Conservation (phyloP, 2,113 vertebrate species). For the Excalfactoria chinensis region DNA sequence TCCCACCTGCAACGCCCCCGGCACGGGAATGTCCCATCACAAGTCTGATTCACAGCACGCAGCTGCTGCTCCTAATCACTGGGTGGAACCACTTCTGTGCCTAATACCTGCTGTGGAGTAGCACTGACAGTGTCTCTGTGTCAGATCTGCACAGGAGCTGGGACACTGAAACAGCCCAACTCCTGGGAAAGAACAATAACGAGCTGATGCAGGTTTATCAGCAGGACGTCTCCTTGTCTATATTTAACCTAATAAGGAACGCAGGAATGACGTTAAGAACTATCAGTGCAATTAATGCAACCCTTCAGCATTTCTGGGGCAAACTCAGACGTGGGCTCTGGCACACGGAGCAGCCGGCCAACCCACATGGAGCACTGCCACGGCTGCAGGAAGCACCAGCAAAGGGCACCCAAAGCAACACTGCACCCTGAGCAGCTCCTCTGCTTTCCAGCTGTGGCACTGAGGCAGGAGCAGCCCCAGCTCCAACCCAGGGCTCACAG, state of each 20-base stretch:
- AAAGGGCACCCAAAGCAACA: not conserved
- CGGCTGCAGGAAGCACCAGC: not conserved
- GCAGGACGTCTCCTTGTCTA: not conserved
- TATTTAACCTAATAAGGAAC: not conserved
- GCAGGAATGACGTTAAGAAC: not conserved
- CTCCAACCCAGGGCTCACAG: fast-evolving
- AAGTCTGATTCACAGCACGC: fast-evolving
- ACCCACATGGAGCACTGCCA: fast-evolving
- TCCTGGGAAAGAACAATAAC: not conserved
- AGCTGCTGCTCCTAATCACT: not conserved
- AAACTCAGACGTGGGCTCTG: fast-evolving
- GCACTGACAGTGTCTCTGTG: fast-evolving
- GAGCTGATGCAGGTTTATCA: not conserved
- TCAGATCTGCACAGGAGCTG: not conserved
- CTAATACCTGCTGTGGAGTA: not conserved
- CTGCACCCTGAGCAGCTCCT: fast-evolving
- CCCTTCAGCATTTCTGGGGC: not conserved
- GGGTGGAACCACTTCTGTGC: not conserved
- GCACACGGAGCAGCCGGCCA: fast-evolving
- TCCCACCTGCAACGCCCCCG: not conserved
- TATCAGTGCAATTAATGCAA: not conserved
- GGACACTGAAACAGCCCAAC: not conserved
- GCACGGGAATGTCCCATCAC: not conserved
- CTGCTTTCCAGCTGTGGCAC: not conserved
- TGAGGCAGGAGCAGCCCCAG: not conserved